Percentiles rank a stretch among this genome's conserved stretches.
Evolutionary conservation across 2,113 vertebrate species (phyloP).

Genomic region (Hippoglossus stenolepis): DNA sequence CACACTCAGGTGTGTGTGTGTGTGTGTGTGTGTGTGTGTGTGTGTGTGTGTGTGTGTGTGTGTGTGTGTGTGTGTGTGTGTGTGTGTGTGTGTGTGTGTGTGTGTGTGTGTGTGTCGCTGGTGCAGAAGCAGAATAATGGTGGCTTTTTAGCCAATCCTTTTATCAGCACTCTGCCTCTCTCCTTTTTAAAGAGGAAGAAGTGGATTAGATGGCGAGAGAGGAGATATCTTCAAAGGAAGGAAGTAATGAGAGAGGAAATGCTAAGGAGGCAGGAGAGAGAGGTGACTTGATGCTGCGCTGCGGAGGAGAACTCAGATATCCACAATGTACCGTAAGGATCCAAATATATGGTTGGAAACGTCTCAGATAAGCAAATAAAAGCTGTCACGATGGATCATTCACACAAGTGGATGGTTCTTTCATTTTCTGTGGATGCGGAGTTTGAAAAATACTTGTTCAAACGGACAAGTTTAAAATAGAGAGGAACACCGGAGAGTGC

Average conservation of each 20-base stretch:
- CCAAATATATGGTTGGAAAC: background rate
- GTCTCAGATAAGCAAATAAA: too few species aligned
- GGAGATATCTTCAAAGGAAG: constrained; percentile 41
- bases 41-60: too few species aligned
- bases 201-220: constrained; percentile 57
- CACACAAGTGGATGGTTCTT: background rate
- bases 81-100: too few species aligned
- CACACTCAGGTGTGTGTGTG: background rate
- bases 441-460: background rate
- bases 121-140: constrained; percentile 35
- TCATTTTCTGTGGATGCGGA: too few species aligned
- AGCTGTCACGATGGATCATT: background rate
- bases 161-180: constrained; percentile 47
- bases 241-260: constrained; percentile 39
- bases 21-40: too few species aligned
- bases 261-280: constrained; percentile 9
- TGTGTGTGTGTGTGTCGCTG: background rate
- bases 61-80: too few species aligned
- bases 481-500: background rate
- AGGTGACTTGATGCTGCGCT: constrained; percentile 4
- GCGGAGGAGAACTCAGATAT: background rate
- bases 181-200: constrained; percentile 15
- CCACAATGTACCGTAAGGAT: background rate
- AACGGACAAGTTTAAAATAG: constrained; percentile 2
- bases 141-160: constrained; percentile 56